Percentiles rank a stretch among this genome's conserved stretches.
Evolutionary conservation across 1,140 invertebrate species (phyloP).

Genomic region (Drosophila tristis): DNA sequence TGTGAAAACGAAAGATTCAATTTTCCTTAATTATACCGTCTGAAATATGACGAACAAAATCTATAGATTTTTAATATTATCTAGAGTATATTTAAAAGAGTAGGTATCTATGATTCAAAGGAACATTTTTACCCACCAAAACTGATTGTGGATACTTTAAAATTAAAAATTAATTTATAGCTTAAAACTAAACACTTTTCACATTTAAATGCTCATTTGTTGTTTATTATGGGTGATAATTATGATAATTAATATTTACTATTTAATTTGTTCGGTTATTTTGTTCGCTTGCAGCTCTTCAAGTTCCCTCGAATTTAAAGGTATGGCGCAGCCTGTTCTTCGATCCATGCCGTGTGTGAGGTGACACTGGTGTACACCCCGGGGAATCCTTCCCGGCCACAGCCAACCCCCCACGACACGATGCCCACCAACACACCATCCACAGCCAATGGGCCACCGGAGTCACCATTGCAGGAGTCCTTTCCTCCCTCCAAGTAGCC

Average conservation of each 20-base stretch:
- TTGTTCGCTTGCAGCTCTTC: slow-evolving; percentile 40
- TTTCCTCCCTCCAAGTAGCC: slow-evolving; percentile 83
- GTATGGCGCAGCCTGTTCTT: slow-evolving; percentile 61
- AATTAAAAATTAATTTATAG: too few species aligned
- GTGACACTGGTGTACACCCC: slow-evolving; percentile 65
- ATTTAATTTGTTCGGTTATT: slow-evolving; percentile 48
- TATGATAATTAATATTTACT: not conserved
- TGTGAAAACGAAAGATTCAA: too few species aligned
- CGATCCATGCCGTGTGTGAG: slow-evolving; percentile 67
- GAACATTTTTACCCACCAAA: too few species aligned
- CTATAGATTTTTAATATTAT: too few species aligned
- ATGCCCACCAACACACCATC: slow-evolving; percentile 62
- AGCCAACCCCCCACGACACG: slow-evolving; percentile 70
- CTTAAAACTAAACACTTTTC: too few species aligned
- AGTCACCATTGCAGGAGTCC: slow-evolving; percentile 65
- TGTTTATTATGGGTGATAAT: not conserved
- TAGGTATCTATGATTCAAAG: too few species aligned
- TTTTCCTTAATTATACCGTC: too few species aligned
- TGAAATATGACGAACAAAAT: too few species aligned
- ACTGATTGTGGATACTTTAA: too few species aligned
- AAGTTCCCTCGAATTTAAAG: slow-evolving; percentile 16
- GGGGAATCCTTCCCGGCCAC: slow-evolving; percentile 63
- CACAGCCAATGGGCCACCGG: slow-evolving; percentile 60
- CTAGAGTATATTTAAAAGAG: too few species aligned
- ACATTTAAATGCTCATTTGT: slow-evolving; percentile 22